Evolutionary conservation across 2,888 invertebrate species (phyloP).

Genomic region (Lutraria lutraria): DNA sequence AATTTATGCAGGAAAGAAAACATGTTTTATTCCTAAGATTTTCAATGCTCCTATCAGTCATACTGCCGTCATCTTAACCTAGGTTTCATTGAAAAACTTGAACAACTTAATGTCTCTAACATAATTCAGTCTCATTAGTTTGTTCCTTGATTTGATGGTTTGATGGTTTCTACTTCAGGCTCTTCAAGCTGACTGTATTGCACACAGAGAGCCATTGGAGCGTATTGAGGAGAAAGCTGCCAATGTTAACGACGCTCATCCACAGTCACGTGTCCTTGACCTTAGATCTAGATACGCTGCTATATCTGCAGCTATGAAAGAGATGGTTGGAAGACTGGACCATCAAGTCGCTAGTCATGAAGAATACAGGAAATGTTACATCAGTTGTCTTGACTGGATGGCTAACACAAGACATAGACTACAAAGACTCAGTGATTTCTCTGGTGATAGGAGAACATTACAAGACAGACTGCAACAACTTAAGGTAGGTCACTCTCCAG

Average conservation of each 20-base stretch:
- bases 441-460: slow-evolving; percentile 94
- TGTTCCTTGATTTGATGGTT: neutral
- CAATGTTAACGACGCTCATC: slow-evolving; percentile 93
- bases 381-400: slow-evolving; percentile 89
- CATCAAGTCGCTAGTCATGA: slow-evolving; percentile 92
- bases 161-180: slow-evolving; percentile 70
- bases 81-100: neutral
- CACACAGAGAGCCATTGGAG: slow-evolving; percentile 91
- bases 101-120: neutral
- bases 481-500: slow-evolving; percentile 71
- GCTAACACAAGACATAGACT: slow-evolving; percentile 96
- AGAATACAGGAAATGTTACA: slow-evolving; percentile 88
- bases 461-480: slow-evolving; percentile 90
- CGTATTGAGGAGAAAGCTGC: slow-evolving; percentile 96
- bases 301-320: slow-evolving; percentile 62
- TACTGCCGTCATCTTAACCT: neutral
- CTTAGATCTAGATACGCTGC: slow-evolving; percentile 76
- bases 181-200: slow-evolving; percentile 80
- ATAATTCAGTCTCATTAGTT: neutral
- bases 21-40: neutral
- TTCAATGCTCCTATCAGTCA: neutral
- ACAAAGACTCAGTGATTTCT: slow-evolving; percentile 92
- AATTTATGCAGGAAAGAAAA: neutral
- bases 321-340: slow-evolving; percentile 89
- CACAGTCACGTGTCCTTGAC: slow-evolving; percentile 88